Base-by-base conservation (phyloP, 1,140 invertebrate species). In the Vanessa tameamea region DNA sequence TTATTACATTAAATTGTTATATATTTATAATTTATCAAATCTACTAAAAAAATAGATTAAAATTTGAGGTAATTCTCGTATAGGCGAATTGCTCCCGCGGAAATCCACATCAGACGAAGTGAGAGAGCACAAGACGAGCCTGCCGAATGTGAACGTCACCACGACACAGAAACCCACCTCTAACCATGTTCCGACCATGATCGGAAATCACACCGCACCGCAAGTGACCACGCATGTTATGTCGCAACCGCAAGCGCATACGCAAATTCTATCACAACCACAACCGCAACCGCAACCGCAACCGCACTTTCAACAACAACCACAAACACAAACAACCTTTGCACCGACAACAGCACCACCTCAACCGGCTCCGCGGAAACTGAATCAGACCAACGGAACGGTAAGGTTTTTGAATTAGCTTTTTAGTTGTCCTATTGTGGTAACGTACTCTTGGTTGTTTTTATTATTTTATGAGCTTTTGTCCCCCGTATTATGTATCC, bases 291-390 rank as follows among this genome's bases (percentile, higher is more conserved):
- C 65, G 65, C 78, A 79, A 53, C 50, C 70, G 53, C 51, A 72
- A 63, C 69, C 53, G 69, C 71, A 72, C 14, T 23, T 63, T 43
- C 73, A 73, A 47, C 43, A 47, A 59, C 74, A 77, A 73, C 71
- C 59, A 64, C 75, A 80, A 73, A 83, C 80, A 68, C 82, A 85
- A 75, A 77, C 79, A 63, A 69, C 76, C 6, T 78, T 77, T 63
- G 77, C 81, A 78, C 77, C 77, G 66, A 81, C 75, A 37, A 79
- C 80, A 66, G 73, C 85, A 20, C 82, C 91, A 63, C 93, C 92
- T 61, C 92, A 93, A 79, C 93, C 92, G 0, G 92, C 93, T 69
- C 92, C 93, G 15, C 80, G 93, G 76, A 89, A 89, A 84, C 82
- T 93, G 53, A 91, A 89, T 75, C 89, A 92, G 73, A 73, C 85